Evolutionary conservation across 1,140 invertebrate genomes (phyloP).

Genomic region (Megathymus violae): DNA sequence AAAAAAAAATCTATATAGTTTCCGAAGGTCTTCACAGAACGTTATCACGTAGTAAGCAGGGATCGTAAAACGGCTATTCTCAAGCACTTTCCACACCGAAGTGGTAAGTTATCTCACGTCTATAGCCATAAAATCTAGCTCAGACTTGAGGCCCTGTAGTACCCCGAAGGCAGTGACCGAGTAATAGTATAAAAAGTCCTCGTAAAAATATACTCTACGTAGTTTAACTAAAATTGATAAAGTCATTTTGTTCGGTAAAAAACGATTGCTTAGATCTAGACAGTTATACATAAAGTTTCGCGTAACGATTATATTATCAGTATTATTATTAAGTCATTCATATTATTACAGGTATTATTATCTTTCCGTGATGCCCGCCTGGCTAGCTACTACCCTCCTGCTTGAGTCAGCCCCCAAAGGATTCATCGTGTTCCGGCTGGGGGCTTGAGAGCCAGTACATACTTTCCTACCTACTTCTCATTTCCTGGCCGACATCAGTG

Average conservation of each 20-base stretch:
- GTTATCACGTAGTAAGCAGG: slow-evolving; percentile 9
- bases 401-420: too few relatives aligned
- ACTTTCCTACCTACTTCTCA: too few relatives aligned
- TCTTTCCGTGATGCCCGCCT: too few relatives aligned
- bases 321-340: too few relatives aligned
- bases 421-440: too few relatives aligned
- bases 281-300: too few relatives aligned
- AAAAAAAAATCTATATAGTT: background rate
- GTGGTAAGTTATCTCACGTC: background rate
- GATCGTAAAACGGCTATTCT: background rate
- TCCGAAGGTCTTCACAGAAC: background rate
- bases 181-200: slow-evolving; percentile 17
- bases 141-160: background rate
- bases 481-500: too few relatives aligned
- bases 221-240: slow-evolving; percentile 8
- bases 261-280: slow-evolving; percentile 3
- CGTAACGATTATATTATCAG: too few relatives aligned
- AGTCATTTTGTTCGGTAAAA: slow-evolving; percentile 3
- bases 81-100: background rate
- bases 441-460: too few relatives aligned
- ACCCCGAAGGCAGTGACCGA: slow-evolving; percentile 1
- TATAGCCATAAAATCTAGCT: slow-evolving; percentile 13
- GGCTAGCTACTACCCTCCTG: too few relatives aligned
- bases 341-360: too few relatives aligned
- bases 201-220: slow-evolving; percentile 13